Base-by-base conservation (phyloP, 2,797 vertebrate genomes). In the Tokudaia tokunoshimensis region DNA sequence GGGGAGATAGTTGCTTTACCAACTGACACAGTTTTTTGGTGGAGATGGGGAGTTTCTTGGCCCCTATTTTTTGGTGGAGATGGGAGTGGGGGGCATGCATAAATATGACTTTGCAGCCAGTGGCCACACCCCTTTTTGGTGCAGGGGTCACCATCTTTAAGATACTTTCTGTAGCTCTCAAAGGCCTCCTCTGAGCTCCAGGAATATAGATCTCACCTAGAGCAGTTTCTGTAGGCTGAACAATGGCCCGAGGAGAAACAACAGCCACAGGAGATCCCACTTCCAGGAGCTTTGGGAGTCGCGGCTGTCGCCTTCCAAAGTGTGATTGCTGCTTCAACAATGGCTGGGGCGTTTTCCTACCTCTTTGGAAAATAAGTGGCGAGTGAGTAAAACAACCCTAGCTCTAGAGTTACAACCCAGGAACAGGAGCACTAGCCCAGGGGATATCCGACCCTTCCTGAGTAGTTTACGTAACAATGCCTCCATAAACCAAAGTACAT, bases 391-490 rank as follows among this genome's bases (percentile, higher is more conserved):
- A 98, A 98, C 94, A 98, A 98, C 97, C 91, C 85, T 81, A 91
- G 96, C 96, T 98, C 98, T 98, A 96, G 70, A 91, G 91, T 98
- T 98, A 98, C 98, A 82, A 87, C 78, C 89, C 61, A 81, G 95
- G 80, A 97, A 90, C 96, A 97, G 94, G 97, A 97, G 97, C 93
- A 95, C 95, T 97, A 94, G 96, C 97, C 96, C 80, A 76, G 95
- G 92, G 98, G 97, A 97, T 91, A 98, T 96, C 3, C 91, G 96
- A 98, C 95, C 97, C 97, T 95, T 97, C 91, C 0, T 6, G 47
- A 96, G 89, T 84, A 82, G 93, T 97, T 98, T 97, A 98, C 97
- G 96, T 97, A 98, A 98, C 96, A 95, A 95, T 78, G 98, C 92
- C 61, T 95, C 94, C 94, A 67, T 94, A 94, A 98, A 96, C 93